A percentile compares a stretch with the other conserved stretches of the same genome.
Conservation (phyloP, 2,113 vertebrate genomes). For the Numida meleagris region DNA sequence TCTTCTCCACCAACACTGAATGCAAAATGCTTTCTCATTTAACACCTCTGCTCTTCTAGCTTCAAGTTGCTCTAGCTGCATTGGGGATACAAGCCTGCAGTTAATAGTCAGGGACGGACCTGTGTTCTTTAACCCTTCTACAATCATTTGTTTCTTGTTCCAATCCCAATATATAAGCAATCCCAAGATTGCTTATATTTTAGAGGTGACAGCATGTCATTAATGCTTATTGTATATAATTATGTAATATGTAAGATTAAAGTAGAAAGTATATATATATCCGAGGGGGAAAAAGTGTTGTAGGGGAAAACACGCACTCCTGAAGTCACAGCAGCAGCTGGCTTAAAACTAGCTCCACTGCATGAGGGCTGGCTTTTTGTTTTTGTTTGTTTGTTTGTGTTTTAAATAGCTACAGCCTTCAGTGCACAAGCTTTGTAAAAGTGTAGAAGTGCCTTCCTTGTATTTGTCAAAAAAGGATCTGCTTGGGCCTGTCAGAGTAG, state of each 20-base stretch:
- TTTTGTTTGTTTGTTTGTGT: background rate
- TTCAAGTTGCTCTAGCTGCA: constrained; percentile 90
- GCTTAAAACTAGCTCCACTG: background rate
- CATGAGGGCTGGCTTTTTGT: background rate
- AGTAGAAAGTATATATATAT: background rate
- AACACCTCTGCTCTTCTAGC: constrained; percentile 75
- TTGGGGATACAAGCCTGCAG: background rate
- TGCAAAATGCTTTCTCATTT: constrained; percentile 82
- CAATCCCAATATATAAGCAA: no score
- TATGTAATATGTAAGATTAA: background rate
- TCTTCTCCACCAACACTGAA: constrained; percentile 90
- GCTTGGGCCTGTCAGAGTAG: background rate
- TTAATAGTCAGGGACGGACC: background rate
- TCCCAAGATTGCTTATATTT: background rate
- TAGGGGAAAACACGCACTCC: background rate
- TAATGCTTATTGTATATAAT: background rate
- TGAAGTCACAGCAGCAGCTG: background rate
- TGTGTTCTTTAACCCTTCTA: background rate
- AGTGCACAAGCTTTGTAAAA: background rate
- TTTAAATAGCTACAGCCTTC: background rate
- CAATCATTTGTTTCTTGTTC: background rate
- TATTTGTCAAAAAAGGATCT: background rate
- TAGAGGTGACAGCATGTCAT: background rate
- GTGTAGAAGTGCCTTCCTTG: background rate
- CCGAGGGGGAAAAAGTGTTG: background rate